Base-by-base conservation (phyloP, 2,113 vertebrate genomes). In the Hippolais icterina region DNA sequence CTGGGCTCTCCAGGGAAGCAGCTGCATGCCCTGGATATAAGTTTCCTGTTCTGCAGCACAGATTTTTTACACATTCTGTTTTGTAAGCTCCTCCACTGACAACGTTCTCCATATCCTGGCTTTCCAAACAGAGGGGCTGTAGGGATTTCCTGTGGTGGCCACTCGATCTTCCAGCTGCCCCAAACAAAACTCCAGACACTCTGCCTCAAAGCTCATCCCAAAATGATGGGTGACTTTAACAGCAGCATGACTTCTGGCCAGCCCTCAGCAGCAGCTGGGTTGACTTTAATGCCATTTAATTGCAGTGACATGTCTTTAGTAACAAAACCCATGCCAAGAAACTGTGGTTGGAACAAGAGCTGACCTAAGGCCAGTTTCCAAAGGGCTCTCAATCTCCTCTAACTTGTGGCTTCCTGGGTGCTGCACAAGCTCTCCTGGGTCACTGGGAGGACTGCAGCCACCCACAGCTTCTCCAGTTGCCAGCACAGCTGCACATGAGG, bases 31-130 rank as follows among this genome's bases (percentile, higher is more conserved):
- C n/a, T 1, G 1, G 29, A 39, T 56, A 12, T 6, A 54, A 69
- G 15, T 56, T 74, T 65, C 46, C n/a, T 16, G 10, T 42, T 53
- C 60, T 61, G 56, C 50, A 69, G 74, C 74, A 31, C 46, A 33
- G 42, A 35, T 65, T 27, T 57, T 66, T 86, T 27, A 59, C 44
- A 14, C 7, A 12, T 52, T 68, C 50, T 60, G 83, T 74, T 81
- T 37, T 87, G n/a, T 29, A 16, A 90, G 19, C 21, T 77, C 59
- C n/a, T 65, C 44, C 23, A 47, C 16, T 0, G 4, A 49, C 31
- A 37, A 10, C 0, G 0, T 20, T 52, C 11, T 16, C 42, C n/a
- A 12, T 11, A 28, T 19, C 54, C 25, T 0, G 0, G 20, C 47
- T 75, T 79, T 61, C 46, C 56, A 28, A 65, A 42, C 0, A 2